These are phyloP conservation scores for Adelges cooleyi DNA, from an alignment of 1,140 invertebrate species.

Conservation along the genomic window DNA sequence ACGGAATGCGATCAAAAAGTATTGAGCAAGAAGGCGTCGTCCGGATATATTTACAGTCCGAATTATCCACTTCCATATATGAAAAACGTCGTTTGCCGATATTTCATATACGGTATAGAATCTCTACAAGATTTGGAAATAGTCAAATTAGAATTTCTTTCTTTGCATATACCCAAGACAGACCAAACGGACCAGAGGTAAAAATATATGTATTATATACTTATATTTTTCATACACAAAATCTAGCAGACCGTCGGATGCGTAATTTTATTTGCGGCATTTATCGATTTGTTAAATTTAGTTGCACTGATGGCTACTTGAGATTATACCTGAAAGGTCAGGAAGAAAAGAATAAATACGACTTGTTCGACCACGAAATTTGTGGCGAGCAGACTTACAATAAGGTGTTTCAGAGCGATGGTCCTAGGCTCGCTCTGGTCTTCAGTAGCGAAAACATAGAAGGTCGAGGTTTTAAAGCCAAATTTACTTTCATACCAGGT, in stretches of 20 bases:
- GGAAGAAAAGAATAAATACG: conserved; percentile 78
- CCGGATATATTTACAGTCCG: conserved; percentile 82
- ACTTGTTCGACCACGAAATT: conserved; percentile 84
- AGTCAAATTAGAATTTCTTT: conserved; percentile 73
- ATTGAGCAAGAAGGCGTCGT: conserved; percentile 81
- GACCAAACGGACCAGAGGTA: conserved; percentile 50
- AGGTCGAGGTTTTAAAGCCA: conserved; percentile 82
- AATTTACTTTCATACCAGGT: conserved; percentile 80
- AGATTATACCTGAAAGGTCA: conserved; percentile 86
- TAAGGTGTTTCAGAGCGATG: conserved; percentile 66
- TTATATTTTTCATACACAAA: no score
- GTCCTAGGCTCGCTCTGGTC: conserved; percentile 80
- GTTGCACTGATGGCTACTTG: conserved; percentile 79
- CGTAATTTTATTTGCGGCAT: not conserved
- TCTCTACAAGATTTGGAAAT: conserved; percentile 89
- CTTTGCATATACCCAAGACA: conserved; percentile 79
- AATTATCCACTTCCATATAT: conserved; percentile 91
- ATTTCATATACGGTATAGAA: conserved; percentile 95
- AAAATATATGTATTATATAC: no score
- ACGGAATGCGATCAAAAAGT: conserved; percentile 97
- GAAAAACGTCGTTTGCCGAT: conserved; percentile 87
- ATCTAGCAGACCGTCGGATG: no score
- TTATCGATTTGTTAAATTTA: conserved; percentile 31
- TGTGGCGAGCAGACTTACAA: conserved; percentile 57
- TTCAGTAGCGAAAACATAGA: conserved; percentile 81